Conservation (phyloP, 2,797 vertebrate genomes). For the Macroramphosus scolopax region DNA sequence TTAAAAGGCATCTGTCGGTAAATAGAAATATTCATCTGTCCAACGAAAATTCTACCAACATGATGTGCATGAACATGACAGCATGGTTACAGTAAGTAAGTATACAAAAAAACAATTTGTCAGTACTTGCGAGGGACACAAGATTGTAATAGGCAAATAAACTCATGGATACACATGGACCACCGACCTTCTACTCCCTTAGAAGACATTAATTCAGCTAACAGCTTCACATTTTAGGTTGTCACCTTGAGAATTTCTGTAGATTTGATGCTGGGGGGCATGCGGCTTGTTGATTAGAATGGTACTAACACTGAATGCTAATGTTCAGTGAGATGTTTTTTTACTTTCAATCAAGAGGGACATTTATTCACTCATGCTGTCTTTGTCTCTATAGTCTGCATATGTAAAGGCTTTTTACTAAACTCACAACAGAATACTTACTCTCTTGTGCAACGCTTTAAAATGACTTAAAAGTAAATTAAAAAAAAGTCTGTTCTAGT, state of each 20-base stretch:
- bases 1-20: too few relatives aligned
- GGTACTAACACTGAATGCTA: conserved; percentile 74
- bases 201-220: conserved; percentile 73
- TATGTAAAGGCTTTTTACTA: conserved; percentile 15
- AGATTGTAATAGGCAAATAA: conserved; percentile 28
- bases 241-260: conserved; percentile 78
- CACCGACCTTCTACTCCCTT: conserved; percentile 26
- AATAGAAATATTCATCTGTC: too few relatives aligned
- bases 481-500: too few relatives aligned
- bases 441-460: too few relatives aligned
- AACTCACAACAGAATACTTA: background rate
- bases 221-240: conserved; percentile 49
- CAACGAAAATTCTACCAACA: too few relatives aligned
- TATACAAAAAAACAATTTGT: background rate
- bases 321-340: conserved; percentile 62
- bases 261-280: conserved; percentile 77
- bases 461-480: too few relatives aligned
- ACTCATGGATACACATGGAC: conserved; percentile 41
- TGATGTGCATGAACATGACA: too few relatives aligned
- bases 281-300: conserved; percentile 79
- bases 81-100: too few relatives aligned
- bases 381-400: conserved; percentile 19
- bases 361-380: conserved; percentile 20
- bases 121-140: conserved; percentile 2
- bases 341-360: conserved; percentile 39